A percentile compares a stretch with the other conserved stretches of the same genome.
Conservation (phyloP, 2,113 vertebrate genomes). For the Myotis davidii region DNA sequence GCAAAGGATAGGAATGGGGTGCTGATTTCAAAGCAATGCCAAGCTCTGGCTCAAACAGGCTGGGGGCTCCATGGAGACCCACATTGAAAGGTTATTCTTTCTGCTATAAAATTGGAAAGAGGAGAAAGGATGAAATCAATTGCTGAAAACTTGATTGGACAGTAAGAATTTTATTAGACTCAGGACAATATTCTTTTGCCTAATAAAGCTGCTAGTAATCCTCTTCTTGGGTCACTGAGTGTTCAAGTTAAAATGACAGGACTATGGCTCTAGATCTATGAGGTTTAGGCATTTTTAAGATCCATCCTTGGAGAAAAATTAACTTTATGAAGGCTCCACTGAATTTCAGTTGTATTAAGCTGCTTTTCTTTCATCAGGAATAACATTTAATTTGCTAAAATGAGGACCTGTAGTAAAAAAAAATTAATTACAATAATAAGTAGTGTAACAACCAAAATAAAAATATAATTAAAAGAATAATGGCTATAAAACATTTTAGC, state of each 20-base stretch:
- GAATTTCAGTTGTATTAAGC: conserved; percentile 41
- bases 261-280: conserved; percentile 41
- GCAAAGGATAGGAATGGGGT: not conserved
- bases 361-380: conserved; percentile 25
- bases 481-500: conserved; percentile 16
- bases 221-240: conserved; percentile 30
- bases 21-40: not conserved
- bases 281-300: conserved; percentile 39
- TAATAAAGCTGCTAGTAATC: conserved; percentile 19
- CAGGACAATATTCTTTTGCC: not conserved
- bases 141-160: not conserved
- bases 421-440: conserved; percentile 58
- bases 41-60: accelerated
- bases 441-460: not conserved
- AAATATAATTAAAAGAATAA: conserved; percentile 51
- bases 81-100: not conserved
- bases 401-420: conserved; percentile 25
- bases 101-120: not conserved
- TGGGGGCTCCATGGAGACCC: not conserved
- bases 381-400: conserved; percentile 14
- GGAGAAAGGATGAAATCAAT: conserved; percentile 24
- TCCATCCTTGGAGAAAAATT: conserved; percentile 60
- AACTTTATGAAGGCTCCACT: conserved; percentile 52
- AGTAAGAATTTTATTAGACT: conserved; percentile 50
- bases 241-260: conserved; percentile 38